Evolutionary conservation across 2,888 invertebrate genomes (phyloP).

Genomic region (Chelonus formosanus): DNA sequence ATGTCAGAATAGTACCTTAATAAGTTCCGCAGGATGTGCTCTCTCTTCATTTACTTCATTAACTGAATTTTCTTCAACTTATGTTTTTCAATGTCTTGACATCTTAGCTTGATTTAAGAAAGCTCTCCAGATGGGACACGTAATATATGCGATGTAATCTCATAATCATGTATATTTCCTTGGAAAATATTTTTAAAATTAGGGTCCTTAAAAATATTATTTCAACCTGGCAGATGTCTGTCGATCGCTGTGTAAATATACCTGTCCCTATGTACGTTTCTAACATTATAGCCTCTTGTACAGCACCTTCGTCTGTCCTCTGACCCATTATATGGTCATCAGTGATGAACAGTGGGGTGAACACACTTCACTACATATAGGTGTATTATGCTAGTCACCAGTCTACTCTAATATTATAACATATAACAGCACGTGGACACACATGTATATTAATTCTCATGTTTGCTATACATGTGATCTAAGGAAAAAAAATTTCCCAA

Average conservation of each 20-base stretch:
- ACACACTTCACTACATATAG: not conserved
- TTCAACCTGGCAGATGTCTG: conserved; percentile 49
- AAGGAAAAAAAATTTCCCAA: too few species aligned
- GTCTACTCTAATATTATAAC: not conserved
- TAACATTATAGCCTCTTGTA: conserved; percentile 27
- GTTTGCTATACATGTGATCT: not conserved
- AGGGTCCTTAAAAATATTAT: conserved; percentile 1
- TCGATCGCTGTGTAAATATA: conserved; percentile 51
- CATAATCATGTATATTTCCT: not conserved
- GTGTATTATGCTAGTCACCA: not conserved
- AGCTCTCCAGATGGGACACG: too few species aligned
- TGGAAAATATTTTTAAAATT: conserved; percentile 6
- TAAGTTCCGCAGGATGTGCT: conserved; percentile 36
- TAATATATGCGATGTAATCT: not conserved
- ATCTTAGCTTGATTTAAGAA: too few species aligned
- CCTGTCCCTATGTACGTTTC: conserved; percentile 39
- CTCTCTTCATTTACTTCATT: conserved; percentile 4
- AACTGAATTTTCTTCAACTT: not conserved
- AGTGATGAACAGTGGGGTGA: conserved; percentile 20
- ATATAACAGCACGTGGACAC: not conserved
- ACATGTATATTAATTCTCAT: not conserved
- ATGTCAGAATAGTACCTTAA: conserved; percentile 42
- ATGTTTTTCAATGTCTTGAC: not conserved
- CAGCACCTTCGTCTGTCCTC: conserved; percentile 22
- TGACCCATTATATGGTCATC: conserved; percentile 55